phyloP scores from a whole-genome alignment of 2,888 invertebrate genomes.

The Steinernema hermaphroditum region DNA sequence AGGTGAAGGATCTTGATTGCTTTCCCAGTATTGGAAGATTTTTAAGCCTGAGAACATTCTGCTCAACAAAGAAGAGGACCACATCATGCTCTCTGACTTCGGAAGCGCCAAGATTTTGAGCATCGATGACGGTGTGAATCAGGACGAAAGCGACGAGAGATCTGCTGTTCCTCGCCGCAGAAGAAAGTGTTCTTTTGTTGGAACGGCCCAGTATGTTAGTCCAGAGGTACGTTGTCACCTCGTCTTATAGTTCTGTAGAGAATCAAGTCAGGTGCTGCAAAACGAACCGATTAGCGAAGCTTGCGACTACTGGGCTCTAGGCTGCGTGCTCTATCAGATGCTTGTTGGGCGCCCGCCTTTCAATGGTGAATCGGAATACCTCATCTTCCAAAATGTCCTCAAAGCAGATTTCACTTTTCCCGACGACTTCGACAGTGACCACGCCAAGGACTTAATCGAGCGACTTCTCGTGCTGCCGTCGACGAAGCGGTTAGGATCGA shows the following conservation, averaged over 20 bases:
- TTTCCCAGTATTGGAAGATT: constrained; percentile 71
- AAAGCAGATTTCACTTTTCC: constrained; percentile 88
- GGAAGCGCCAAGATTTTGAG: constrained; percentile 77
- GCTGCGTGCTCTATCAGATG: constrained; percentile 44
- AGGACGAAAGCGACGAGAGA: constrained; percentile 1
- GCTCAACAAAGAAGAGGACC: constrained; percentile 92
- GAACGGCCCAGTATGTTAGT: constrained; percentile 96
- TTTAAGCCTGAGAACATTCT: constrained; percentile 96
- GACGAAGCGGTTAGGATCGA: constrained; percentile 76
- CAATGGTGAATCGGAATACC: constrained; percentile 77
- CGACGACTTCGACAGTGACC: constrained; percentile 80
- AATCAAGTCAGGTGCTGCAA: constrained; percentile 50
- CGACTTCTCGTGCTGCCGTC: constrained; percentile 83
- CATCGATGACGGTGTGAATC: constrained; percentile 34
- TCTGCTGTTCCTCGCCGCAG: constrained; percentile 40
- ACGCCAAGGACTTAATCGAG: constrained; percentile 83
- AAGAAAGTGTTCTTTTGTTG: constrained; percentile 77
- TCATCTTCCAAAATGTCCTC: constrained; percentile 92
- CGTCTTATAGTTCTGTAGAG: no score
- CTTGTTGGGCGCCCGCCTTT: constrained; percentile 52
- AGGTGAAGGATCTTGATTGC: constrained; percentile 68
- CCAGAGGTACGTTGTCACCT: no score
- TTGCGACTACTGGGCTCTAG: constrained; percentile 54
- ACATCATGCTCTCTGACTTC: constrained; percentile 93
- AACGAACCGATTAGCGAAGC: constrained; percentile 40